Evolutionary conservation across 2,888 invertebrate genomes (phyloP).

Genomic region (Apodemia mormo): DNA sequence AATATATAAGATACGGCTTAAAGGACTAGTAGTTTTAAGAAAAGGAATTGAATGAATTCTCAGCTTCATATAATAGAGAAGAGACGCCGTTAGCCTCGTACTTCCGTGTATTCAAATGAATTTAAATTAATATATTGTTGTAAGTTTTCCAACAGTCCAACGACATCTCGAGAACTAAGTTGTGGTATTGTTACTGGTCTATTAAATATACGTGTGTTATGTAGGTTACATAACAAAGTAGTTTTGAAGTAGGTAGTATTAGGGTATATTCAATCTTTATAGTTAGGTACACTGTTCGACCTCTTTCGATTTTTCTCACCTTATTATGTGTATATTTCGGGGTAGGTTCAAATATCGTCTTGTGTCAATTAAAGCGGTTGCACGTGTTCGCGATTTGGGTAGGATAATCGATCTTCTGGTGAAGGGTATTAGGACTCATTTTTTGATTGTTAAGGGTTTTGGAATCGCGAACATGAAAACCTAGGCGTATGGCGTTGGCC

Average conservation of each 20-base stretch:
- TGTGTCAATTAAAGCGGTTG: conserved; percentile 70
- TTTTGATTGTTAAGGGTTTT: background rate
- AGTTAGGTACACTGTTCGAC: conserved; percentile 64
- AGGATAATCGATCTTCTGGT: conserved; percentile 21
- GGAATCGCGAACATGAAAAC: conserved; percentile 42
- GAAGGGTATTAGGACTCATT: background rate
- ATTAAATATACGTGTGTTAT: conserved; percentile 67
- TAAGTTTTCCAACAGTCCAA: conserved; percentile 57
- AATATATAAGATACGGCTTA: conserved; percentile 69
- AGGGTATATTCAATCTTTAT: conserved; percentile 74
- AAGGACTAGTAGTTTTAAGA: conserved; percentile 65
- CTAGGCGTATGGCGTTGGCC: conserved; percentile 50
- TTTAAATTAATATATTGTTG: conserved; percentile 40
- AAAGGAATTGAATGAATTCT: conserved; percentile 60
- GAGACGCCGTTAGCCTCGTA: conserved; percentile 38
- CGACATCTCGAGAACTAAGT: conserved; percentile 53
- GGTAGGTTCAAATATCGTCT: conserved; percentile 73
- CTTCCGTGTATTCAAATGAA: conserved; percentile 47
- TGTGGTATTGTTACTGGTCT: conserved; percentile 61
- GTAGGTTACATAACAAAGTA: conserved; percentile 68
- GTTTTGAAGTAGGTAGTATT: conserved; percentile 69
- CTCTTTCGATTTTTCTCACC: conserved; percentile 67
- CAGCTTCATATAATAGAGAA: conserved; percentile 2
- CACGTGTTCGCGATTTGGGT: conserved; percentile 45
- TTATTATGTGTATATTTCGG: conserved; percentile 61